phyloP scores from a whole-genome alignment of 2,113 vertebrate species.

The Mesitornis unicolor region DNA sequence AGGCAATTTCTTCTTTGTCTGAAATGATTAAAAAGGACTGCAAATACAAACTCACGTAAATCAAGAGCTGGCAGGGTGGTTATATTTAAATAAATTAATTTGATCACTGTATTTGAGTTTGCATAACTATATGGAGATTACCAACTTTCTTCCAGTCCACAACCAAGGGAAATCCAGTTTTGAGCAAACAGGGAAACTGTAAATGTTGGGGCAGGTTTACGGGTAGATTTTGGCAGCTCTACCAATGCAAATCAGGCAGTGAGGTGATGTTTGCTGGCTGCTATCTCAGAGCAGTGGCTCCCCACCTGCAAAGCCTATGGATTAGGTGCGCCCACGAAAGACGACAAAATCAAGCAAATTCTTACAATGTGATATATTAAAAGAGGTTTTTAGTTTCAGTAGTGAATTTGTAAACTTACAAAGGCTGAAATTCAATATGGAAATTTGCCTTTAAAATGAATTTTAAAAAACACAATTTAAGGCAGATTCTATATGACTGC shows the following conservation, averaged over 20 bases:
- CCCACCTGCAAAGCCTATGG: not conserved
- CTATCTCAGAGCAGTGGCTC: not conserved
- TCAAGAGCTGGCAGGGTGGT: not conserved
- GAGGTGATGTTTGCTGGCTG: not conserved
- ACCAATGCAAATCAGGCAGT: not conserved
- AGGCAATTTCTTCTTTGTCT: not conserved
- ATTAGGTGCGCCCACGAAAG: not conserved
- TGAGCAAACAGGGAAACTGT: not conserved
- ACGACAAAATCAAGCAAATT: not conserved
- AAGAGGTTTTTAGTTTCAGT: not conserved
- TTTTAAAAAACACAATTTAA: not conserved
- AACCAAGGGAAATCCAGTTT: not conserved
- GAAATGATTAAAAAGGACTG: not conserved
- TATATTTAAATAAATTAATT: slow-evolving; percentile 2
- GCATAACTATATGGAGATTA: not conserved
- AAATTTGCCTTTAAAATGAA: not conserved
- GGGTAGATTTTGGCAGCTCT: not conserved
- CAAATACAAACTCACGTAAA: not conserved
- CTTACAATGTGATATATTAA: not conserved
- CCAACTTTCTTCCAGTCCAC: not conserved
- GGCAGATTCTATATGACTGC: not conserved
- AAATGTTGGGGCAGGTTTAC: not conserved
- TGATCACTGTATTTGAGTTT: not conserved
- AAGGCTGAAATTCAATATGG: not conserved
- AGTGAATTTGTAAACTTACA: not conserved